These are phyloP conservation scores for Sigmodon hispidus DNA, from an alignment of 2,113 vertebrate species.

Conservation along the genomic window DNA sequence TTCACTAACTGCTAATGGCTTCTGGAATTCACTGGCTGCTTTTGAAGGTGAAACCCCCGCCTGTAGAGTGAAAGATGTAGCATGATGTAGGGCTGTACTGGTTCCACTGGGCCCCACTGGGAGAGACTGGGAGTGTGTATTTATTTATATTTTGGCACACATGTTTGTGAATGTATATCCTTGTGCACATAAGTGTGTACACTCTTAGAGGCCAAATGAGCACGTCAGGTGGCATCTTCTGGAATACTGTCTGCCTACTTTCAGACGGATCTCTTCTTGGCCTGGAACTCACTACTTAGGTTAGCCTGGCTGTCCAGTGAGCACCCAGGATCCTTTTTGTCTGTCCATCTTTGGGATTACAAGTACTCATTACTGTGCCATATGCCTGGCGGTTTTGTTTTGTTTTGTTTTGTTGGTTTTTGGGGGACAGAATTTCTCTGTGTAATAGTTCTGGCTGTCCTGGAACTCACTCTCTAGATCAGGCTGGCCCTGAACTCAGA, in stretches of 20 bases:
- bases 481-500: too few species aligned
- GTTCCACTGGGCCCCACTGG: too few species aligned
- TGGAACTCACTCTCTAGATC: too few species aligned
- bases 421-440: too few species aligned
- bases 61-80: not conserved
- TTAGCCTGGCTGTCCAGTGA: not conserved
- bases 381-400: too few species aligned
- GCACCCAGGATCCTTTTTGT: not conserved
- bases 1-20: not conserved
- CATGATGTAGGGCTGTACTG: not conserved
- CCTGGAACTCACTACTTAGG: not conserved
- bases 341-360: not conserved
- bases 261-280: not conserved
- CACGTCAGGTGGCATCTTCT: not conserved
- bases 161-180: not conserved
- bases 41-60: not conserved
- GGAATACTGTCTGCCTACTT: not conserved
- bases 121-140: not conserved
- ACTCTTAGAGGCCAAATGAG: not conserved
- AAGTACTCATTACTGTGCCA: not conserved
- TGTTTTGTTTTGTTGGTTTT: too few species aligned
- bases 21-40: not conserved
- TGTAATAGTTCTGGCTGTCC: too few species aligned
- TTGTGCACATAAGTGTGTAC: not conserved
- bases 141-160: not conserved